Percentiles rank a stretch among this genome's conserved stretches.
These are phyloP conservation scores for Monodelphis domestica DNA, from an alignment of 2,797 vertebrate genomes.

Conservation along the genomic window DNA sequence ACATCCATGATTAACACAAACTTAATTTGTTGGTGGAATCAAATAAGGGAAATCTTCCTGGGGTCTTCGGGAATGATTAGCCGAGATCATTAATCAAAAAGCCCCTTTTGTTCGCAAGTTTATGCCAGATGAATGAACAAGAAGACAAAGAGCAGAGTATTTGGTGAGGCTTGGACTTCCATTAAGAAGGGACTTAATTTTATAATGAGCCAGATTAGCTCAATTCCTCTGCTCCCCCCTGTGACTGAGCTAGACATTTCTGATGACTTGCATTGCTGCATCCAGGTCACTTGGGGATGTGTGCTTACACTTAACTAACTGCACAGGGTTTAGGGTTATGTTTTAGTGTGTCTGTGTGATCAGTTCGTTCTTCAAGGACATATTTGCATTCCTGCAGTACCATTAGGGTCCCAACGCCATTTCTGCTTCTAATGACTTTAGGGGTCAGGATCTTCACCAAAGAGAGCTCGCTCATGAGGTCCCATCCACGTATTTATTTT, in stretches of 20 bases:
- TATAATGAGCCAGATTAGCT: constrained; percentile 63
- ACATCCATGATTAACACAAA: constrained; percentile 83
- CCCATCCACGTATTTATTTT: neutral
- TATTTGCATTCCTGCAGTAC: neutral
- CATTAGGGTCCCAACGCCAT: neutral
- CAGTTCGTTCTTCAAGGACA: neutral
- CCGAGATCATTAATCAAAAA: constrained; percentile 82
- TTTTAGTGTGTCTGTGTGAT: neutral
- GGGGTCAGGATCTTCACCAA: neutral
- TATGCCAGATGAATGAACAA: constrained; percentile 76
- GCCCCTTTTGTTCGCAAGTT: constrained; percentile 80
- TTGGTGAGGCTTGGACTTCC: constrained; percentile 65
- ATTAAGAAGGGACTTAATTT: constrained; percentile 71
- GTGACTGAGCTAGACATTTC: neutral
- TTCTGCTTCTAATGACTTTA: neutral
- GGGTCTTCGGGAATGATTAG: constrained; percentile 82
- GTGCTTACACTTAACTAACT: constrained; percentile 4
- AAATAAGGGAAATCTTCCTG: constrained; percentile 78
- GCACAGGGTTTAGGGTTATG: neutral
- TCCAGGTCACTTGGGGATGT: constrained; percentile 24
- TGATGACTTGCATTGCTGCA: constrained; percentile 10
- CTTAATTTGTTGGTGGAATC: constrained; percentile 84
- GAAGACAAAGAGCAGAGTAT: constrained; percentile 68
- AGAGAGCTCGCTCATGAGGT: neutral
- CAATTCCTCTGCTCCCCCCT: constrained; percentile 4